Evolutionary conservation across 2,797 vertebrate species (phyloP), one percentile per base, ranked within the genome.

Genomic region (Mallotus villosus): DNA sequence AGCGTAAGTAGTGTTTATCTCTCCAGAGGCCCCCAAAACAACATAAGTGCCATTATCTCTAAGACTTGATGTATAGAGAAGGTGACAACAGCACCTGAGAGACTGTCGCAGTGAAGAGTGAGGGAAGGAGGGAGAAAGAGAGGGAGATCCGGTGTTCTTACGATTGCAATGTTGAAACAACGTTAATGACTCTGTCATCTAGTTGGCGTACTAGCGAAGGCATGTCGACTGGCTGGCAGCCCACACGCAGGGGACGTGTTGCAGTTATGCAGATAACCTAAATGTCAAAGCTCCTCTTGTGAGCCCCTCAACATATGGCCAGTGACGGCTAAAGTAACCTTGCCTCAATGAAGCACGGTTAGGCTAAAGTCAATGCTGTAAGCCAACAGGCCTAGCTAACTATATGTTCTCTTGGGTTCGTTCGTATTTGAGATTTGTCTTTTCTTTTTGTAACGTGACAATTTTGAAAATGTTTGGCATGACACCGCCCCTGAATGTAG

Each of bases 211-310:
- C 66, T 12, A 72, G 84, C 84, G 85, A 85, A 84, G 74, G 55
- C 75, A 62, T 3, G 1, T 61, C 24, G 46, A 63, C 78, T 83
- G 80, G 81, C 84, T 53, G 12, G 58, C 58, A 4, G 22, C 58
- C 57, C 19, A 24, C 72, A 72, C 72, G 0, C 71, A 67, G 76
- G 81, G 85, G 85, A 87, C 86, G 80, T 63, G 73, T 75, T 84
- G 75, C 83, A 79, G 73, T 64, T 82, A 70, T 74, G 79, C 74
- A 60, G 78, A 77, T 80, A 72, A 72, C 78, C 29, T 75, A 37
- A 22, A 61, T 61, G 55, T 14, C 49, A 63, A 24, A 77, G 79
- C 80, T 79, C 67, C 68, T 75, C 78, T 83, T 78, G 78, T 80
- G 77, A 62, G n/a, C 3, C 64, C 84, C 63, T 86, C 81, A 68